Evolutionary conservation across 2,797 vertebrate species (phyloP).

Genomic region (Chelmon rostratus): DNA sequence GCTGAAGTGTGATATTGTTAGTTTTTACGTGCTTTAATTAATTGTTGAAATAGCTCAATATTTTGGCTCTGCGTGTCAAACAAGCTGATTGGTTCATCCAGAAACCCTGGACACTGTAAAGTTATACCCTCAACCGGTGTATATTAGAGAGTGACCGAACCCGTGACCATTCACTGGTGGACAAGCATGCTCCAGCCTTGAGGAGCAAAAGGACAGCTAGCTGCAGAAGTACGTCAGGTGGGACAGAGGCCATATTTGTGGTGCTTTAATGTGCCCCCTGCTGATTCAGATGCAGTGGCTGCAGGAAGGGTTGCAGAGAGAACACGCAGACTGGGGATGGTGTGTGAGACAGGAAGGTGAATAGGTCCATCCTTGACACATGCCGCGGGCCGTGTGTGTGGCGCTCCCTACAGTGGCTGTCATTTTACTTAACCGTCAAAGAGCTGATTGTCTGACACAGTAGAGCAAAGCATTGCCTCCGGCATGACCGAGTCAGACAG

Average conservation of each 20-base stretch:
- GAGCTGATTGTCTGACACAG: constrained; percentile 58
- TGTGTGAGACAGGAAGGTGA: constrained; percentile 39
- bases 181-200: background rate
- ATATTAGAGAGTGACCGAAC: background rate
- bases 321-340: background rate
- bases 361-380: constrained; percentile 29
- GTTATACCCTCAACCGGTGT: background rate
- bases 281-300: background rate
- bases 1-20: no score
- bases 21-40: no score
- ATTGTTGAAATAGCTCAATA: no score
- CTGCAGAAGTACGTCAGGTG: background rate
- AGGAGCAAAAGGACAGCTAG: no score
- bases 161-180: background rate
- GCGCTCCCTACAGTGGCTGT: constrained; percentile 41
- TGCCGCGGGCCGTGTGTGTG: constrained; percentile 39
- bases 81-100: background rate
- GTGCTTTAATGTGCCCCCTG: background rate
- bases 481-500: constrained; percentile 41
- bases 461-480: constrained; percentile 58
- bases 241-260: background rate
- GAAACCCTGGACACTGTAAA: background rate
- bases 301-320: background rate
- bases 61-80: no score
- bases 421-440: constrained; percentile 57